A percentile compares a stretch with the other conserved stretches of the same genome.
These are phyloP conservation scores for Sipha flava DNA, from an alignment of 1,140 invertebrate species.

Conservation along the genomic window DNA sequence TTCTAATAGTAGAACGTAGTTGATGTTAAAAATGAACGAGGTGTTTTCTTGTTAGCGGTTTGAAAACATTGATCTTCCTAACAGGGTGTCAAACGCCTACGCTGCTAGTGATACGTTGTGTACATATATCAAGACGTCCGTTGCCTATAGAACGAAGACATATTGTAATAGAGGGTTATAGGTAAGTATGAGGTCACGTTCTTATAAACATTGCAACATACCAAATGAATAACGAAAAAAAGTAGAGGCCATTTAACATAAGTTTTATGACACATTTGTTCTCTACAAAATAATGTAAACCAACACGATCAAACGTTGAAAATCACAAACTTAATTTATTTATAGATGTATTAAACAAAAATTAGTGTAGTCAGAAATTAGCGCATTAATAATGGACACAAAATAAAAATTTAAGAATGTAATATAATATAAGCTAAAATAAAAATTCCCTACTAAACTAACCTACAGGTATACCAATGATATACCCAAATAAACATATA, in stretches of 20 bases:
- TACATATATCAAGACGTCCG: background rate
- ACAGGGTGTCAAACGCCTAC: slow-evolving; percentile 27
- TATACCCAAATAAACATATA: too few relatives aligned
- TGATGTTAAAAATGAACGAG: background rate
- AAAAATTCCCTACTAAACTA: too few relatives aligned
- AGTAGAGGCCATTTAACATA: background rate
- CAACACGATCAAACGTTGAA: slow-evolving; percentile 2
- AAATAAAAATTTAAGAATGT: too few relatives aligned
- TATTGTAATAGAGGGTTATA: background rate
- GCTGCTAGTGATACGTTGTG: background rate
- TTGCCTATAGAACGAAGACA: background rate
- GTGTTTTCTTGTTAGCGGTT: slow-evolving; percentile 17
- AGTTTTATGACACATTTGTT: background rate
- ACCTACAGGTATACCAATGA: too few relatives aligned
- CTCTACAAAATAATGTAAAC: background rate
- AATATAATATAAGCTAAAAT: too few relatives aligned
- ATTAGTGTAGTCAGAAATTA: background rate
- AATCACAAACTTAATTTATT: background rate
- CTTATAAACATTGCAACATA: slow-evolving; percentile 28
- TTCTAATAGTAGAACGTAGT: background rate
- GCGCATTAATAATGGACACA: too few relatives aligned
- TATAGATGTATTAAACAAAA: background rate
- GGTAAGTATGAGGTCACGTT: slow-evolving; percentile 16
- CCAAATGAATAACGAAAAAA: slow-evolving; percentile 10
- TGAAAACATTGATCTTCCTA: slow-evolving; percentile 21